phyloP scores from a whole-genome alignment of 2,797 vertebrate species.

The Apogon talboti region DNA sequence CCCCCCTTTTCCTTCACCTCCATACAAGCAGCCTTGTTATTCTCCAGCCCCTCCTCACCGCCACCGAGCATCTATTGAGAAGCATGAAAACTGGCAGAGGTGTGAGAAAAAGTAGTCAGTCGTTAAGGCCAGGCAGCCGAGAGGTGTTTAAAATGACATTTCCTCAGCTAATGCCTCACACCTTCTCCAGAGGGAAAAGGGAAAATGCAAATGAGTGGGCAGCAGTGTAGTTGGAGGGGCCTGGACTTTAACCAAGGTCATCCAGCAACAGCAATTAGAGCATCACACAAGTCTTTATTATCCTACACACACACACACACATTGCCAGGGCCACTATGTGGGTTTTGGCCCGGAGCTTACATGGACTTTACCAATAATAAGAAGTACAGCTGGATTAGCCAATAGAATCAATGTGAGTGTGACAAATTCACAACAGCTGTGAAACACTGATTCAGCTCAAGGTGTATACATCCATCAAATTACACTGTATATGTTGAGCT shows the following conservation, averaged over 20 bases:
- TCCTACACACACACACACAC: constrained; percentile 5
- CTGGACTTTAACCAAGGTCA: constrained; percentile 71
- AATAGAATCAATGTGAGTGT: constrained; percentile 21
- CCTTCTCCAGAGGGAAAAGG: constrained; percentile 49
- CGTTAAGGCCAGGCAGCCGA: constrained; percentile 55
- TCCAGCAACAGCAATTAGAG: constrained; percentile 55
- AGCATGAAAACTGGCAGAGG: constrained; percentile 76
- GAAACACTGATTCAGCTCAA: neutral
- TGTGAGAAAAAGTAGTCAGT: constrained; percentile 70
- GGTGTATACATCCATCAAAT: constrained; percentile 30
- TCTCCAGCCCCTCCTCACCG: constrained; percentile 20
- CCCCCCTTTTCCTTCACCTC: constrained; percentile 50
- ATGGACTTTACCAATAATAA: constrained; percentile 17
- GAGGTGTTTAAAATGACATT: constrained; percentile 79
- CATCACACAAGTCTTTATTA: constrained; percentile 42
- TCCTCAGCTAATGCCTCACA: constrained; percentile 71
- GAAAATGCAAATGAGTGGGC: constrained; percentile 57
- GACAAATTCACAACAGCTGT: constrained; percentile 52
- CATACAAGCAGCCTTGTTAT: constrained; percentile 55
- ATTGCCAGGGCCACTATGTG: too few species aligned
- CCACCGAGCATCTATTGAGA: constrained; percentile 73
- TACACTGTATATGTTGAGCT: constrained; percentile 14
- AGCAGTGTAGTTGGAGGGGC: constrained; percentile 29
- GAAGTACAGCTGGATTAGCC: constrained; percentile 36
- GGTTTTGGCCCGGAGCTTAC: neutral